Evolutionary conservation across 2,888 invertebrate genomes (phyloP), one percentile per base, ranked within the genome.

Genomic region (Agelastica alni): DNA sequence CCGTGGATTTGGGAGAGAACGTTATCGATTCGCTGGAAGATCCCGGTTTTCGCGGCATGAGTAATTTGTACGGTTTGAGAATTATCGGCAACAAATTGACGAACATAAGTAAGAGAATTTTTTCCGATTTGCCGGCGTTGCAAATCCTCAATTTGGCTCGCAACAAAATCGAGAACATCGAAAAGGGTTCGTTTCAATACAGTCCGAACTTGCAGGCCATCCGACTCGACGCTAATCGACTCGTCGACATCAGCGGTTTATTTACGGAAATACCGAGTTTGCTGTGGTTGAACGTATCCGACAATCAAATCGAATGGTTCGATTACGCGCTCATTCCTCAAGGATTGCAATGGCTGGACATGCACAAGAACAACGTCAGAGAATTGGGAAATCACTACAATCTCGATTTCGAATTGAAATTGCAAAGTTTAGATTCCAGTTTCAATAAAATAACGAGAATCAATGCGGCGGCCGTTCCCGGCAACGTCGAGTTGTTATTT

Each of bases 1-100:
- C 91, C 42, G 85, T 97, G 58, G 93, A 95, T 79, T 81, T 97
- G 64, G 94, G 93, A 52, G 93, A 95, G 78, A 97, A 97, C 80
- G 83, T 85, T 74, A 89, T 98, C 73, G 83, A 85, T 51, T 84
- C 84, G 52, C 78, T 97, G 55, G 90, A 91, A 64, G 87, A 90
- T 64, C 86, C 89, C 6, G 88, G 90, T 43, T 92, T 95, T 75
- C 84, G 87, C 59, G 91, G 91, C 37, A 84, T 96, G 80, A 86
- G 85, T 62, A 91, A 91, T 74, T 83, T 97, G 53, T 91, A 92
- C 73, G 91, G 93, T 12, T 79, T 97, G 62, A 85, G 94, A 58
- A 80, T 97, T 72, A 92, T 95, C 69, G 91, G 92, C 60, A 96
- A 96, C 79, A 87, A 88, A 77, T 84, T 91, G 68, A 86, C 85